phyloP scores from a whole-genome alignment of 2,797 vertebrate species.

The Myoxocephalus aenaeus region DNA sequence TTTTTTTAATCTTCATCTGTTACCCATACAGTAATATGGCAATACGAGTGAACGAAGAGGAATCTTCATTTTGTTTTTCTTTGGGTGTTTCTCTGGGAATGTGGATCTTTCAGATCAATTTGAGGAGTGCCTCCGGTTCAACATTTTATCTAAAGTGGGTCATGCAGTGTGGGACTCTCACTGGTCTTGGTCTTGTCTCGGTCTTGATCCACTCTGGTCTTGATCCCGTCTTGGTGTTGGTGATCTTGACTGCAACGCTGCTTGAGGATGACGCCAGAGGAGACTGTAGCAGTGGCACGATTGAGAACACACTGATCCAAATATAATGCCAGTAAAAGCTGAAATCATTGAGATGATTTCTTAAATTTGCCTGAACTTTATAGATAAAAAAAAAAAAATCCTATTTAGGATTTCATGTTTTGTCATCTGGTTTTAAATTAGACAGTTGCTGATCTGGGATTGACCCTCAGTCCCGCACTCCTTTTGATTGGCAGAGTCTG shows the following conservation, averaged over 20 bases:
- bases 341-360: neutral
- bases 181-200: neutral
- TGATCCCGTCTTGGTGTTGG: neutral
- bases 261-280: too few relatives aligned
- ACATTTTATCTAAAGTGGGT: too few relatives aligned
- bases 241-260: neutral
- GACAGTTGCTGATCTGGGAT: slow-evolving; percentile 14
- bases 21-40: too few relatives aligned
- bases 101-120: too few relatives aligned
- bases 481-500: slow-evolving; percentile 4
- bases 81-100: too few relatives aligned
- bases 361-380: neutral
- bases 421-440: neutral
- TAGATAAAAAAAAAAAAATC: neutral
- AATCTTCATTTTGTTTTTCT: too few relatives aligned
- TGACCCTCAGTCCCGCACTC: neutral
- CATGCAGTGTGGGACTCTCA: too few relatives aligned
- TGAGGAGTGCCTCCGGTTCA: too few relatives aligned
- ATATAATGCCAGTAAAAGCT: neutral
- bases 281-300: neutral
- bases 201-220: neutral
- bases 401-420: neutral
- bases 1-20: too few relatives aligned
- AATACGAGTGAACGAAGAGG: too few relatives aligned
- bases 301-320: neutral